Evolutionary conservation across 2,888 invertebrate species (phyloP).

Genomic region (Ferdinandea cuprea): DNA sequence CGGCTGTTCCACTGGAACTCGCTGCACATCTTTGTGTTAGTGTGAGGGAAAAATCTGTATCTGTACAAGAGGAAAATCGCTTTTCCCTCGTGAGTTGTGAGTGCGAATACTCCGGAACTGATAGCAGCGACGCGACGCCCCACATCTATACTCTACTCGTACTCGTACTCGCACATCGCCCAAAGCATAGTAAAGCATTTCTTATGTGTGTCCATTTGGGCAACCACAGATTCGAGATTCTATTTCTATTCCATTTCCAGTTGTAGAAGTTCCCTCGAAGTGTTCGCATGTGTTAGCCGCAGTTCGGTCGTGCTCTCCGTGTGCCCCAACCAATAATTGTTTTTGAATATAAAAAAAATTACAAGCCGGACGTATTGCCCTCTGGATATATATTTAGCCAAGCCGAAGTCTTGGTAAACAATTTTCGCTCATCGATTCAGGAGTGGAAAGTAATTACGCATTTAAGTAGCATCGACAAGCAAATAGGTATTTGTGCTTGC

Average conservation of each 20-base stretch:
- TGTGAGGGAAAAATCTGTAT: constrained; percentile 37
- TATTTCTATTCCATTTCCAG: constrained; percentile 66
- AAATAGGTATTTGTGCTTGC: constrained; percentile 32
- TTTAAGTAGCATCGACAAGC: constrained; percentile 41
- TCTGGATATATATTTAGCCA: constrained; percentile 35
- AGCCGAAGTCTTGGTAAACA: constrained; percentile 3
- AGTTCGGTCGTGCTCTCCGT: constrained; percentile 35
- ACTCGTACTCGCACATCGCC: constrained; percentile 5
- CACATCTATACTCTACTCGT: constrained; percentile 14
- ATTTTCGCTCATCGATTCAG: constrained; percentile 19
- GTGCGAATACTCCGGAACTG: constrained; percentile 54
- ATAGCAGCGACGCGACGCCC: constrained; percentile 24
- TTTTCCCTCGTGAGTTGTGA: constrained; percentile 28
- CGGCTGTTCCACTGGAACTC: constrained; percentile 11
- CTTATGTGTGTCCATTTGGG: constrained; percentile 55
- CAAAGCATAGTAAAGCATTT: constrained; percentile 29
- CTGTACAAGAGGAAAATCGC: constrained; percentile 24
- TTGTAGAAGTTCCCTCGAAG: constrained; percentile 67
- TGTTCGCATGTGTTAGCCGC: constrained; percentile 58
- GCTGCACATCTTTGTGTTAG: constrained; percentile 1
- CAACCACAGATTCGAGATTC: constrained; percentile 61
- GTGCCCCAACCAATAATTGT: constrained; percentile 21
- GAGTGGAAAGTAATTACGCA: constrained; percentile 23
- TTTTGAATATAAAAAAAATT: constrained; percentile 16
- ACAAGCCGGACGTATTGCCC: constrained; percentile 17